These are phyloP conservation scores for Ectemnius lituratus DNA, from an alignment of 2,888 invertebrate species.

Conservation along the genomic window DNA sequence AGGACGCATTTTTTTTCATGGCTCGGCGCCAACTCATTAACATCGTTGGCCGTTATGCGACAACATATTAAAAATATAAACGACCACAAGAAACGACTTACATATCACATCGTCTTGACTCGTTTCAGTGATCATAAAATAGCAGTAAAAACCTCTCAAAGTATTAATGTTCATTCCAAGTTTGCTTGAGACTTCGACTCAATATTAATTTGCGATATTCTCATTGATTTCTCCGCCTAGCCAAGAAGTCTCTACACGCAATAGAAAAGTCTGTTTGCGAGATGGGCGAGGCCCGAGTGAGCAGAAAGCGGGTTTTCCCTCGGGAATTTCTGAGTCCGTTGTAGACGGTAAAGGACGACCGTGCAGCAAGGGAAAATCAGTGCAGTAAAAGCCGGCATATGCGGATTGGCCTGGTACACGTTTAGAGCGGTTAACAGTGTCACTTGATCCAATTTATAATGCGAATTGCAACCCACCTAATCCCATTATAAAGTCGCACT, in stretches of 20 bases:
- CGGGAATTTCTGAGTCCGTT: slow-evolving; percentile 23
- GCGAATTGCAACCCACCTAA: slow-evolving; percentile 66
- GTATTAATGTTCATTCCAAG: too few species aligned
- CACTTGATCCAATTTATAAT: slow-evolving; percentile 71
- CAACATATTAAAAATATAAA: background rate
- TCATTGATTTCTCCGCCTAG: too few species aligned
- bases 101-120: background rate
- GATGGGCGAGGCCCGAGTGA: background rate
- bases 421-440: slow-evolving; percentile 63
- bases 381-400: slow-evolving; percentile 25
- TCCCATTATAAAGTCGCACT: slow-evolving; percentile 69
- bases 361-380: slow-evolving; percentile 38
- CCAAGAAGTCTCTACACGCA: too few species aligned
- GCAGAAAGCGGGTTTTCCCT: slow-evolving; percentile 7
- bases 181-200: too few species aligned
- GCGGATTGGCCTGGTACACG: slow-evolving; percentile 27
- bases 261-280: too few species aligned
- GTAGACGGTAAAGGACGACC: slow-evolving; percentile 1
- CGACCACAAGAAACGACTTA: background rate
- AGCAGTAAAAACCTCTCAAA: background rate
- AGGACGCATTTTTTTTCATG: background rate
- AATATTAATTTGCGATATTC: too few species aligned
- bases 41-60: background rate
- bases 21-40: background rate
- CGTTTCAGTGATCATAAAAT: background rate